Evolutionary conservation across 2,888 invertebrate genomes (phyloP), one percentile per base, ranked within the genome.

Genomic region (Polietes domitor): DNA sequence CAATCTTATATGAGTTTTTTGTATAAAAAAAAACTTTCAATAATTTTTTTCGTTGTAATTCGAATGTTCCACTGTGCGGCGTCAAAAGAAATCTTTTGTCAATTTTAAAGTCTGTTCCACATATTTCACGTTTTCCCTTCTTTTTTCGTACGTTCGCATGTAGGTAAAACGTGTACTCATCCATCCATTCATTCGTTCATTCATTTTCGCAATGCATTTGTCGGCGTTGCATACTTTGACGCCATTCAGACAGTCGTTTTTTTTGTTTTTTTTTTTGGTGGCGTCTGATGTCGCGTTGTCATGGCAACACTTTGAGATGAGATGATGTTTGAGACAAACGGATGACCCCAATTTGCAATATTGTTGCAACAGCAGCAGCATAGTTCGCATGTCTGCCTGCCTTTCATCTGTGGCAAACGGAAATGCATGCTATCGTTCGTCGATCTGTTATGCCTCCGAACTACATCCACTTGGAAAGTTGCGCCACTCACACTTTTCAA

Each of bases 341-440:
- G 63, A 74, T 80, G 83, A 50, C 80, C 77, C 47, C 74, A 71
- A 83, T 77, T 80, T 80, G 77, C 65, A 65, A 41, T 41, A 65
- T 12, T 41, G 65, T 65, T 65, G 37, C 65, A 61, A 28, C 37
- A 21, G n/a, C 28, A 28, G 28, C 61, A n/a, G 2, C 12, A 28
- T 61, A n/a, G 47, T n/a, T n/a, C 12, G 12, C 5, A n/a, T 47
- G 47, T 47, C n/a, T 47, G 2, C 6, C 47, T n/a, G 12, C 12
- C 47, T 47, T 47, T 1, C 2, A n/a, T 47, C 4, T 2, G 15
- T 47, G 2, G 1, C 47, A 47, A 12, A 47, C 47, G 47, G 47
- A 47, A n/a, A 47, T 47, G 15, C 12, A 47, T 32, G 32, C 32
- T 9, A 32, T 32, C 5, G n/a, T 47, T 15, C n/a, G 47, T 47